Conservation (phyloP, 1,140 invertebrate genomes). For the Nymphalis io region DNA sequence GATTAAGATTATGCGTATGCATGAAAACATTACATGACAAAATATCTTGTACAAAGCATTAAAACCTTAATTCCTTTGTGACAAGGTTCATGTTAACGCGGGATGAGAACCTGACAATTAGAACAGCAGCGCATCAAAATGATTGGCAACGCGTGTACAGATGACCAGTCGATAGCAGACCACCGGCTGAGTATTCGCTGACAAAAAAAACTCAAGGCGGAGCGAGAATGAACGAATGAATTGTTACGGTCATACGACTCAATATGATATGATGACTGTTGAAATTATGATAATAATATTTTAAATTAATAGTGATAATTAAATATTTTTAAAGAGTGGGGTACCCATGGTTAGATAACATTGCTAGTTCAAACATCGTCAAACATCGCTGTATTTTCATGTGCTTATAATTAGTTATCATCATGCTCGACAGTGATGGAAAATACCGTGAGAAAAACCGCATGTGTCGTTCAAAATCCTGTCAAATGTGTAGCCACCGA, state of each 20-base stretch:
- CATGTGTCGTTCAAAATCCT: too few relatives aligned
- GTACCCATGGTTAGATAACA: too few relatives aligned
- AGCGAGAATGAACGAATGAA: background rate
- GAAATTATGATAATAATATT: background rate
- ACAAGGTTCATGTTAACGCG: background rate
- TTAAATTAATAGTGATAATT: background rate
- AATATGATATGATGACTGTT: background rate
- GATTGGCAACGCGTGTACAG: slow-evolving; percentile 18
- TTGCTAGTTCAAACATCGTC: too few relatives aligned
- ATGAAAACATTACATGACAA: slow-evolving; percentile 5
- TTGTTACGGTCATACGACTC: background rate
- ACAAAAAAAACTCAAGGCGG: slow-evolving; percentile 8
- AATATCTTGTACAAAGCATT: background rate
- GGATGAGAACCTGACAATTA: background rate
- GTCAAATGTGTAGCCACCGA: too few relatives aligned
- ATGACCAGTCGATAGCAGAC: slow-evolving; percentile 19
- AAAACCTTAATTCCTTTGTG: background rate
- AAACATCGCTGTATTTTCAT: too few relatives aligned
- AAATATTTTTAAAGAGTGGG: too few relatives aligned
- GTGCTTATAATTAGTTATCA: too few relatives aligned
- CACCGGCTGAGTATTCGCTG: background rate
- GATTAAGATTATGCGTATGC: background rate
- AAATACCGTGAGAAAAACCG: too few relatives aligned
- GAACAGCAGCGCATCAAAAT: slow-evolving; percentile 15
- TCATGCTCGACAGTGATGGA: too few relatives aligned